Evolutionary conservation across 1,140 invertebrate species (phyloP), one percentile per base, ranked within the genome.

Genomic region (Cyclargus thomasi): DNA sequence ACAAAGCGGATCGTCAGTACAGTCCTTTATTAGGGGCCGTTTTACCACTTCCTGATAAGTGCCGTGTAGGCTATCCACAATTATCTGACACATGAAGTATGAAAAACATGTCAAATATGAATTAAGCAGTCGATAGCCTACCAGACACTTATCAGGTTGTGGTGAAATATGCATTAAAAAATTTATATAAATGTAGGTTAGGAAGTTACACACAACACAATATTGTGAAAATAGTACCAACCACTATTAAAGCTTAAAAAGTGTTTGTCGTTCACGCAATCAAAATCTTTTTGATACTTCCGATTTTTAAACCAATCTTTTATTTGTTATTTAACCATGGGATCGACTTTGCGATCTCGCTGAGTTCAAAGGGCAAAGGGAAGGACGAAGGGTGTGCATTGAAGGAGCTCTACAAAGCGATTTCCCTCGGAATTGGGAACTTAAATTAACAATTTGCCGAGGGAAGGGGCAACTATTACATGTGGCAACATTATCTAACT

Each of bases 301-400:
- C 79, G 69, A 80, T 78, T 81, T 85, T 86, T 87, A 85, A 86
- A 87, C 83, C 73, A 79, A 81, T 85, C 80, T 88, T 86, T 21
- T 84, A 90, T 88, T 90, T 85, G 83, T 75, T 79, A 82, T 86
- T 88, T 88, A 88, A 86, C 86, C 80, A 84, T 84, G 76, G 82
- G 81, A 83, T 86, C 83, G 84, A 82, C 80, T 83, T 90, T 82
- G 83, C 85, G 83, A 87, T 85, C 87, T 83, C 86, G 78, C 88
- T 85, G 84, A 83, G 81, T 82, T 90, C 85, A 90, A 90, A 89
- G 86, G 80, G 75, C 79, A 78, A 69, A 79, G 82, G 83, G 78
- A 73, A 72, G 70, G 80, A 80, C 79, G 76, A 72, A 76, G 83
- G 84, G 82, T 76, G 82, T 80, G 84, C 81, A 82, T 70, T 78